Evolutionary conservation across 2,888 invertebrate genomes (phyloP), one percentile per base, ranked within the genome.

Genomic region (Mythimna ferrago): DNA sequence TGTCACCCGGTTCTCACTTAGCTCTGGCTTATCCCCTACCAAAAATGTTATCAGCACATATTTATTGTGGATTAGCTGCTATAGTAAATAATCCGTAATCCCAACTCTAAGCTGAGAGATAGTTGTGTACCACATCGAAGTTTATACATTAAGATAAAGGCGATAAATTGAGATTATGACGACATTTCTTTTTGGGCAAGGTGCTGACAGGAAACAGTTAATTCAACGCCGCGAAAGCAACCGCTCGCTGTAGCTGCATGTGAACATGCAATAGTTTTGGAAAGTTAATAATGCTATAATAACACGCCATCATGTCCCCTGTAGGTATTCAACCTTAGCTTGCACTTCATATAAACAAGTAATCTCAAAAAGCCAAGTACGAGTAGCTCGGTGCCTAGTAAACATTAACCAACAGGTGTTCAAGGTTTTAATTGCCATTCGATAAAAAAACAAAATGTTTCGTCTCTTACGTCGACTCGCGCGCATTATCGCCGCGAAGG

Each of bases 381-480:
- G 38, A 71, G 63, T 62, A 72, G 10, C 51, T 51, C 54, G 61
- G 61, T 75, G 48, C 6, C 64, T 44, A 56, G 56, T 67, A 10
- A 64, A 71, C n/a, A 72, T 41, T 66, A 51, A 60, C 21, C 62
- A 64, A 66, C 54, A 73, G 35, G 53, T 79, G 63, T 69, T 67
- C 60, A 78, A 80, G 66, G 62, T 60, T 62, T 53, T 48, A 69
- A 81, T 53, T 63, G 69, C 41, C 5, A 60, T 71, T 56, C 60
- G 11, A 38, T 57, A 65, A 65, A 58, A 63, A 68, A 71, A 6
- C 69, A 89, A 80, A 80, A 94, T 95, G 95, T 91, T 93, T 61
- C 92, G 93, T 32, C 85, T 91, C 41, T 76, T 94, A 63, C 91
- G 94, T 71, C 91, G 90, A 78, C 75, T 93, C 26, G 89, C 90